Base-by-base conservation (phyloP, 2,797 vertebrate genomes). In the Chaenodraco wilsoni region DNA sequence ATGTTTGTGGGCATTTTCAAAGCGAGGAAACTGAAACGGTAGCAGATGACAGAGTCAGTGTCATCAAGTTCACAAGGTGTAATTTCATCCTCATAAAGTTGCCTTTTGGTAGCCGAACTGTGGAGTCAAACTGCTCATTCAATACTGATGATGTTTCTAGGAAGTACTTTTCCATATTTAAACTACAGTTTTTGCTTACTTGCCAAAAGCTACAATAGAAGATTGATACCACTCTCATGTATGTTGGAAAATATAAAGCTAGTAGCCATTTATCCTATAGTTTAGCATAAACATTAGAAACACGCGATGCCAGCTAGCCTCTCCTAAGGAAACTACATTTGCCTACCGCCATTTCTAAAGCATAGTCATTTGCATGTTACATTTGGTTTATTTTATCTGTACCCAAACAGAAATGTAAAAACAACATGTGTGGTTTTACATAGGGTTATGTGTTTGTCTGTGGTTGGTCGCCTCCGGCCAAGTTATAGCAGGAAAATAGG, bases 21-120 rank as follows among this genome's bases (percentile, higher is more conserved):
- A 69, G 69, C 60, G 19, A 52, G 58, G 51, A 62, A 66, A 56
- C 61, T 66, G 45, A 74, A 78, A 61, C 17, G 15, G 76, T 13
- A 46, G 63, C 73, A 23, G 33, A 37, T 37, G 33, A 37, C 33
- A 17, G 44, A n/a, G 64, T 58, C 56, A 9, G 52, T 49, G 72
- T 64, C 69, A 48, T 51, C 63, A 54, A 31, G 66, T 41, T 76
- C 76, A 64, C 61, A 37, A 44, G 1, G 54, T 58, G 51, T 69
- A 50, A 84, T 74, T 84, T 84, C 2, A 69, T 64, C 62, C 37
- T 50, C 2, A 61, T 46, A 3, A 0, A 49, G 49, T 68, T 80
- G 57, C 58, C n/a, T 1, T 55, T 31, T 64, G 41, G n/a, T 1
- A 37, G 69, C 56, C 33, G 74, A 66, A 69, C 73, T 60, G 2